phyloP scores from a whole-genome alignment of 2,888 invertebrate species.

The Malacosoma neustria region DNA sequence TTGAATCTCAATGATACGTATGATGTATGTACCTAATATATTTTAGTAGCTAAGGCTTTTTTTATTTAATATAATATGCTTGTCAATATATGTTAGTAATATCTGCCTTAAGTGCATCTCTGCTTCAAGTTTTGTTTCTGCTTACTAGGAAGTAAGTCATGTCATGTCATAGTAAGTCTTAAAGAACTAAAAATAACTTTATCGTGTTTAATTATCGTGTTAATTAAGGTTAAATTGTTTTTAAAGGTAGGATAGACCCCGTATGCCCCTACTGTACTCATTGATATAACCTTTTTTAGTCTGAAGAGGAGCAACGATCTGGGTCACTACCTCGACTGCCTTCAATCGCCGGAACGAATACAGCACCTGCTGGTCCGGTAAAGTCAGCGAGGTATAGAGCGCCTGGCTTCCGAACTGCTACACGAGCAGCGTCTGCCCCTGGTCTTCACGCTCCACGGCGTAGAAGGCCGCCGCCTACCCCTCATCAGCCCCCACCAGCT shows the following conservation, averaged over 20 bases:
- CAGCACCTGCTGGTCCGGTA: slow-evolving; percentile 77
- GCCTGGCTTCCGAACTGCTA: slow-evolving; percentile 85
- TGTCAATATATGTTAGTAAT: no score
- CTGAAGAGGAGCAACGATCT: slow-evolving; percentile 77
- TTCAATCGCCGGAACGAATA: slow-evolving; percentile 52
- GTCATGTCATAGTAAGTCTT: no score
- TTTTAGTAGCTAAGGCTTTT: background rate
- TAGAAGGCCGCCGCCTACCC: slow-evolving; percentile 60
- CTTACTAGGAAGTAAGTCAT: no score
- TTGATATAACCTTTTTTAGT: slow-evolving; percentile 23
- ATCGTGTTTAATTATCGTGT: background rate
- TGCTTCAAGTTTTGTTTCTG: no score
- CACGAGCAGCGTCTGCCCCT: slow-evolving; percentile 84
- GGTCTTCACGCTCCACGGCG: slow-evolving; percentile 82
- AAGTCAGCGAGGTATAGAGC: slow-evolving; percentile 92
- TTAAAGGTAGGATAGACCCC: no score
- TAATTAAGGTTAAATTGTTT: background rate
- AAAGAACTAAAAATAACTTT: no score
- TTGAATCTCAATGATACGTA: background rate
- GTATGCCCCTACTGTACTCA: no score
- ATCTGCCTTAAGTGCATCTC: no score
- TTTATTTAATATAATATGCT: background rate
- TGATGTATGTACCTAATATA: background rate
- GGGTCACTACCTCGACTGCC: slow-evolving; percentile 87
- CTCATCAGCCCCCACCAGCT: slow-evolving; percentile 51